phyloP scores from a whole-genome alignment of 2,888 invertebrate genomes.

The Polyommatus icarus region DNA sequence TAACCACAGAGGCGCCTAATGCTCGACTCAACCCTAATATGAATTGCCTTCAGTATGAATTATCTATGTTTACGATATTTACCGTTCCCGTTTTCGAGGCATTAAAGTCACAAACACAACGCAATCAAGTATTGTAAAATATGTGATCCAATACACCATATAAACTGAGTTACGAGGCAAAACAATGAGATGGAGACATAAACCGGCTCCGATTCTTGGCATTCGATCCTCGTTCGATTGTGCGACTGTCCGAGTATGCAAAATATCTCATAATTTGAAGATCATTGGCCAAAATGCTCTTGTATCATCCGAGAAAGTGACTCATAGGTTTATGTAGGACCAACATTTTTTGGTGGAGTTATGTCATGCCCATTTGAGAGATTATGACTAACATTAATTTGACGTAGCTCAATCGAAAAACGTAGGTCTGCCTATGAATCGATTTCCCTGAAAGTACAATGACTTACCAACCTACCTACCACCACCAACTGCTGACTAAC shows the following conservation, averaged over 20 bases:
- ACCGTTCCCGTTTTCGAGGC: background rate
- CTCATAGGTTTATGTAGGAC: too few relatives aligned
- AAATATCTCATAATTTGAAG: too few relatives aligned
- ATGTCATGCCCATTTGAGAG: too few relatives aligned
- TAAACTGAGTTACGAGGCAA: constrained; percentile 19
- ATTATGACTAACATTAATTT: too few relatives aligned
- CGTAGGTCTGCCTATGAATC: too few relatives aligned
- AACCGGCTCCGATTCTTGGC: background rate
- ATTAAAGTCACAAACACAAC: constrained; percentile 7
- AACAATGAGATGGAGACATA: constrained; percentile 27
- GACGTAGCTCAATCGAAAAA: too few relatives aligned
- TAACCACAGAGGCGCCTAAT: background rate
- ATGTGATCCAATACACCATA: constrained; percentile 21
- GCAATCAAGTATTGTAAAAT: constrained; percentile 13
- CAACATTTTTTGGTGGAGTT: too few relatives aligned
- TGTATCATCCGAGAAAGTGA: too few relatives aligned
- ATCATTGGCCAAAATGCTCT: too few relatives aligned
- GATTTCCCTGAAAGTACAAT: too few relatives aligned
- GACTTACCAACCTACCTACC: too few relatives aligned
- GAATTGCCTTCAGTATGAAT: background rate
- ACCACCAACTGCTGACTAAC: too few relatives aligned
- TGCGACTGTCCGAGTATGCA: background rate
- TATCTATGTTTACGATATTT: background rate
- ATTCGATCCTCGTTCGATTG: background rate
- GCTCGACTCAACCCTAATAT: background rate